phyloP scores from a whole-genome alignment of 2,113 vertebrate species.

The Alligator sinensis region DNA sequence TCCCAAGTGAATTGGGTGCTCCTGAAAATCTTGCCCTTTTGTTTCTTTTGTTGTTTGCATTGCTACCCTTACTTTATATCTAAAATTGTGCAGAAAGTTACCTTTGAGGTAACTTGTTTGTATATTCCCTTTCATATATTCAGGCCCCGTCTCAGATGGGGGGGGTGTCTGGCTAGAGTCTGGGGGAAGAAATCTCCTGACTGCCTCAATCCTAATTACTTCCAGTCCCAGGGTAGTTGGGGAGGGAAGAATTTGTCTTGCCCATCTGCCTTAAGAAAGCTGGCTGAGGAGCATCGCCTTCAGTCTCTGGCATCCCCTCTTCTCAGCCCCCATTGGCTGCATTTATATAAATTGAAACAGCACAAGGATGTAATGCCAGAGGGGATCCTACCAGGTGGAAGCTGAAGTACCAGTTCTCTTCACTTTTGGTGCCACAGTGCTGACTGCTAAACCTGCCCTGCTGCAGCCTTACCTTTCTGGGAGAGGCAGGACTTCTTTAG shows the following conservation, averaged over 20 bases:
- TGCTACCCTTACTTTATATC: background rate
- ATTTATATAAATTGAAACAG: background rate
- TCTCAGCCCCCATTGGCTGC: background rate
- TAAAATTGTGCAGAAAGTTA: background rate
- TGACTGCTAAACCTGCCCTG: background rate
- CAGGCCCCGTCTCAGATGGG: background rate
- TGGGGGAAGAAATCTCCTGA: background rate
- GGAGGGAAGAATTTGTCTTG: background rate
- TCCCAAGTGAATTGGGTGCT: background rate
- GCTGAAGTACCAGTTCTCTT: background rate
- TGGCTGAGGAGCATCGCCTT: background rate
- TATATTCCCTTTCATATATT: background rate
- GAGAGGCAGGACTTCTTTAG: background rate
- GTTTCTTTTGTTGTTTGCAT: background rate
- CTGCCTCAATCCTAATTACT: background rate
- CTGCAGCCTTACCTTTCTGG: background rate
- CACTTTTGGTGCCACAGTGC: background rate
- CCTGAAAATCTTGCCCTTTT: background rate
- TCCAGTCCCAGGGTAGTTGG: background rate
- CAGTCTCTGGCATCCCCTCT: background rate
- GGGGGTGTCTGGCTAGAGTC: background rate
- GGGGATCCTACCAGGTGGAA: background rate
- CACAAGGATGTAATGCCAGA: background rate
- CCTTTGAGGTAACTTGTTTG: background rate
- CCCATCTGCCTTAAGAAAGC: background rate